These are phyloP conservation scores for Hystrix cristata DNA, from an alignment of 2,113 vertebrate genomes.

Conservation along the genomic window DNA sequence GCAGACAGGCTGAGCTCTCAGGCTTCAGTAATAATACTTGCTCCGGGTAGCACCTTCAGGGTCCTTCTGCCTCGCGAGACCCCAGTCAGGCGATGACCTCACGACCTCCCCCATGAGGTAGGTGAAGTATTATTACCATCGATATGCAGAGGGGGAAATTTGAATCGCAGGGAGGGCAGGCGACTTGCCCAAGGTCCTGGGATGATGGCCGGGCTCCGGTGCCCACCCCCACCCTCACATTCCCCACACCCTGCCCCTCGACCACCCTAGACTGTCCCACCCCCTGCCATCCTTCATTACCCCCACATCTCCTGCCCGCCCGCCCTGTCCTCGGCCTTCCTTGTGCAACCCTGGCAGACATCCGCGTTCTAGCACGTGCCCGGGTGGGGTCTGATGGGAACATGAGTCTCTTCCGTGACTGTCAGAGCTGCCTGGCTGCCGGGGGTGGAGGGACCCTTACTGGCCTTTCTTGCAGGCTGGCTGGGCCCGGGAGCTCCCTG, in stretches of 20 bases:
- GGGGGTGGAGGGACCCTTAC: too few species aligned
- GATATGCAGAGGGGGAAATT: constrained; percentile 78
- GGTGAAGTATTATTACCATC: constrained; percentile 84
- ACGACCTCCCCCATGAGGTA: constrained; percentile 82
- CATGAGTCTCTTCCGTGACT: too few species aligned
- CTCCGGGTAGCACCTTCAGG: constrained; percentile 78
- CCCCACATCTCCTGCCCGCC: background rate
- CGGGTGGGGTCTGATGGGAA: background rate
- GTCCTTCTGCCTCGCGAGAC: constrained; percentile 51
- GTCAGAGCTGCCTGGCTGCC: too few species aligned
- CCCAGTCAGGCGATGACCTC: constrained; percentile 78
- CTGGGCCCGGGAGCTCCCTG: background rate
- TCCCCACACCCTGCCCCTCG: background rate
- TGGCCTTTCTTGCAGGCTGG: background rate
- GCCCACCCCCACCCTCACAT: constrained; percentile 36
- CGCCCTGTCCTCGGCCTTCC: background rate
- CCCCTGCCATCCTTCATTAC: background rate
- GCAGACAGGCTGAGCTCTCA: constrained; percentile 60
- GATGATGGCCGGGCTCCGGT: background rate
- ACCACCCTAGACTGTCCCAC: background rate
- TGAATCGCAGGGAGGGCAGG: constrained; percentile 74
- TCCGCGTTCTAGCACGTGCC: background rate
- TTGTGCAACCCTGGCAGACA: too few species aligned
- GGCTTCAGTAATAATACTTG: constrained; percentile 68
- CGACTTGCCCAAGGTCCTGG: constrained; percentile 67